These are phyloP conservation scores for Propsilocerus akamusi DNA, from an alignment of 1,140 invertebrate genomes.

Conservation along the genomic window DNA sequence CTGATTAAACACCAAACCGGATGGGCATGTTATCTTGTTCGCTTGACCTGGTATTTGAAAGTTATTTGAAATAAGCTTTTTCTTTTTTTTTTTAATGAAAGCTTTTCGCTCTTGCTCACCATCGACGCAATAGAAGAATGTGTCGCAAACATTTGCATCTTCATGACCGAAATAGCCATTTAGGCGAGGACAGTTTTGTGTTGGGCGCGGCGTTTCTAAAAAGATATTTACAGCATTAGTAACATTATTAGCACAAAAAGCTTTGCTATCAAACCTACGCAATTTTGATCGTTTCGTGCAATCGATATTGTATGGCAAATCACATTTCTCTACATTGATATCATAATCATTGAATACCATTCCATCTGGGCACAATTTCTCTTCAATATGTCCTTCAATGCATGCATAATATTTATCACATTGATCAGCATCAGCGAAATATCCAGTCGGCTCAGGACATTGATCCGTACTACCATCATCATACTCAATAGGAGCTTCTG, in stretches of 20 bases:
- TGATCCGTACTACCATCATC: slow-evolving; percentile 29
- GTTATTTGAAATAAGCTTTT: no score
- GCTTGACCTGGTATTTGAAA: no score
- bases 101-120: no score
- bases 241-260: neutral
- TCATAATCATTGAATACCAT: slow-evolving; percentile 80
- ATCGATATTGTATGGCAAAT: slow-evolving; percentile 71
- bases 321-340: slow-evolving; percentile 65
- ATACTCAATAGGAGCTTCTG: slow-evolving; percentile 7
- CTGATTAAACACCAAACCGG: slow-evolving; percentile 72
- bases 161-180: slow-evolving; percentile 81
- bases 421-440: slow-evolving; percentile 67
- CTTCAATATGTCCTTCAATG: slow-evolving; percentile 35
- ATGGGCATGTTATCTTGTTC: slow-evolving; percentile 76
- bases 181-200: slow-evolving; percentile 56
- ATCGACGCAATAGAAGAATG: slow-evolving; percentile 83
- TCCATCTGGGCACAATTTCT: slow-evolving; percentile 74
- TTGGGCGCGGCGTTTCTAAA: slow-evolving; percentile 53
- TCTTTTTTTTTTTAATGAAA: no score
- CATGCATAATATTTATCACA: slow-evolving; percentile 86
- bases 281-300: slow-evolving; percentile 53
- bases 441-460: slow-evolving; percentile 68
- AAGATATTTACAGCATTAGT: slow-evolving; percentile 7
- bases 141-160: slow-evolving; percentile 57
- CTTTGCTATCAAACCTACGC: slow-evolving; percentile 39